Evolutionary conservation across 2,113 vertebrate genomes (phyloP), one percentile per base, ranked within the genome.

Genomic region (Condylura cristata): DNA sequence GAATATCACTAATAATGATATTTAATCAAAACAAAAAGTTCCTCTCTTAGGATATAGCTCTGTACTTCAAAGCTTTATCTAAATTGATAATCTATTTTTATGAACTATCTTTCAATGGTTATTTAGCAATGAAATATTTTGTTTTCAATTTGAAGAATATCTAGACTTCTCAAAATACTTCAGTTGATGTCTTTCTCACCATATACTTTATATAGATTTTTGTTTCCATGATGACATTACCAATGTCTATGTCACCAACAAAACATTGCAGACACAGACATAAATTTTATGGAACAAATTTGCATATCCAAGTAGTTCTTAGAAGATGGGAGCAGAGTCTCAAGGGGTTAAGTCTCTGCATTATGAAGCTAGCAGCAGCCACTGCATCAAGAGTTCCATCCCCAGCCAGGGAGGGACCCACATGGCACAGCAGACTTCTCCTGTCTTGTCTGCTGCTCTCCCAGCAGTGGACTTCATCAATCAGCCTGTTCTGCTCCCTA

Each of bases 131-230:
- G 37, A 71, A 90, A 79, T 90, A 44, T 80, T 90, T 96, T 65
- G 30, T 95, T 95, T 89, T 72, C 32, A 44, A 63, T 82, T 78
- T 20, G 9, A 66, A 86, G 37, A 93, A 65, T 70, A 86, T 16
- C n/a, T 66, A 87, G 37, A 76, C 34, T 84, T 90, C 30, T 51
- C 26, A 71, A 60, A 61, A 58, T 76, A 24, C 39, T 92, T 87
- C 82, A 90, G 5, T 51, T 4, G 48, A 51, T 51, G 48, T 51
- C 66, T 80, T 93, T 48, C 39, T 93, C 34, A 28, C 6, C 46
- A 79, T 70, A 68, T 58, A 32, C 6, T 82, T 92, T 32, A 78
- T 16, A 72, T 68, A 56, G 61, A 60, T 86, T 65, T 84, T 84
- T 65, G 75, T 91, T 68, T 72, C 53, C 74, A 66, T 28, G 22